A percentile compares a stretch with the other conserved stretches of the same genome.
These are phyloP conservation scores for Hylia prasina DNA, from an alignment of 2,113 vertebrate species.

Conservation along the genomic window DNA sequence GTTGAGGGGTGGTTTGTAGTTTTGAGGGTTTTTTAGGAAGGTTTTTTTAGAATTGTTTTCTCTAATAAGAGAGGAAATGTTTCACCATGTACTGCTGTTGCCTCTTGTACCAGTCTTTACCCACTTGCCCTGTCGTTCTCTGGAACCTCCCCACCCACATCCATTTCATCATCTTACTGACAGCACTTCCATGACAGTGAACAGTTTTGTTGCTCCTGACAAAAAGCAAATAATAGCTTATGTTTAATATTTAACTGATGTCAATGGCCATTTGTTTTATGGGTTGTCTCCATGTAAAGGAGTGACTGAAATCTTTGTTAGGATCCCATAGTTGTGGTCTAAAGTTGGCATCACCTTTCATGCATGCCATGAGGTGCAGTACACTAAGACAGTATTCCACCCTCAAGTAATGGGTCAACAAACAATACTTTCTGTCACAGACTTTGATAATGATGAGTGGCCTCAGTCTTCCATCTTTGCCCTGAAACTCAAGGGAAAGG, in stretches of 20 bases:
- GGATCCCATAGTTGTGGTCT: not conserved
- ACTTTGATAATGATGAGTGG: not conserved
- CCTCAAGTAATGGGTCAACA: not conserved
- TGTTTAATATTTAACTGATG: not conserved
- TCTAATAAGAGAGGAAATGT: not conserved
- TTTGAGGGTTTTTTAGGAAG: not conserved
- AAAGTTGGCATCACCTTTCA: not conserved
- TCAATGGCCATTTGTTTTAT: not conserved
- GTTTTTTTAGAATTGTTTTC: not conserved
- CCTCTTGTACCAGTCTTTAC: not conserved
- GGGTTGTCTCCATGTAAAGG: not conserved
- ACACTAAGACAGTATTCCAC: not conserved
- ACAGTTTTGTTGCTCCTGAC: not conserved
- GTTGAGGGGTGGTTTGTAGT: not conserved
- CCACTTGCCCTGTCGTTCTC: not conserved
- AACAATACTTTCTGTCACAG: not conserved
- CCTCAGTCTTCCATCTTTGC: not conserved
- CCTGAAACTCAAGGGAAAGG: not conserved
- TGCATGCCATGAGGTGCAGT: not conserved
- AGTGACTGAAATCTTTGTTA: not conserved
- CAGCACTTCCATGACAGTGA: not conserved
- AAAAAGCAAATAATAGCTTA: not conserved
- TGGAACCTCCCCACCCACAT: conserved; percentile 46
- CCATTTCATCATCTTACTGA: conserved; percentile 2
- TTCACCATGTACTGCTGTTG: not conserved